Base-by-base conservation (phyloP, 1,140 invertebrate genomes). In the Eumaeus atala region DNA sequence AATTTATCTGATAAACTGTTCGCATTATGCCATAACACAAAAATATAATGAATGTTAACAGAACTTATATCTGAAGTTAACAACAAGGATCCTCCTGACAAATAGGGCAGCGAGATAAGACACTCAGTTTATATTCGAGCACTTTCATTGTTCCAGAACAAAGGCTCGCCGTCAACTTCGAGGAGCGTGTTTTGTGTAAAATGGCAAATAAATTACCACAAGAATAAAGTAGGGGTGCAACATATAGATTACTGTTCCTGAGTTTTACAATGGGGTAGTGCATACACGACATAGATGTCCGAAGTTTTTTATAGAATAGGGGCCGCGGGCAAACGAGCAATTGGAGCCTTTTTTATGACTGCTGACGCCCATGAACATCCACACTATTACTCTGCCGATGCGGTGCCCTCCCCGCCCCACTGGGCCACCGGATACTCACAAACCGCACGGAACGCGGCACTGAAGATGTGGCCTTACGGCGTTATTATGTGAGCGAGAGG, bases 91-190 rank as follows among this genome's bases (percentile, higher is more conserved):
- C 54, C 58, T 38, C 48, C 56, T 56, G 64, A 58, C 64, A 67
- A 67, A 61, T 61, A 58, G 54, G 56, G 54, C 54, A 60, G 50
- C 42, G 48, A 49, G 62, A 67, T 67, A 64, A 64, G 66, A 64
- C 38, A 60, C 57, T 61, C 62, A 49, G 59, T 60, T 62, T 67
- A 67, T 61, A 67, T 64, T 62, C 59, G 60, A 67, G 62, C 56
- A 67, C 54, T 67, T 60, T 60, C 66, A 64, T 64, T 67, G 62
- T 64, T 61, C 62, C 52, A 62, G 66, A 67, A 67, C 66, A 67
- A 67, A 64, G 58, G 62, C 56, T 51, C 21, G 21, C 28, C 48
- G 55, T 59, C 52, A 53, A 62, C 56, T 52, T 65, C 51, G 54
- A 56, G 54, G 64, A 67, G 64, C 60, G 66, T 64, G 54, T 64